A percentile compares a stretch with the other conserved stretches of the same genome.
Conservation (phyloP, 2,888 invertebrate genomes). For the Melinopterus prodromus region DNA sequence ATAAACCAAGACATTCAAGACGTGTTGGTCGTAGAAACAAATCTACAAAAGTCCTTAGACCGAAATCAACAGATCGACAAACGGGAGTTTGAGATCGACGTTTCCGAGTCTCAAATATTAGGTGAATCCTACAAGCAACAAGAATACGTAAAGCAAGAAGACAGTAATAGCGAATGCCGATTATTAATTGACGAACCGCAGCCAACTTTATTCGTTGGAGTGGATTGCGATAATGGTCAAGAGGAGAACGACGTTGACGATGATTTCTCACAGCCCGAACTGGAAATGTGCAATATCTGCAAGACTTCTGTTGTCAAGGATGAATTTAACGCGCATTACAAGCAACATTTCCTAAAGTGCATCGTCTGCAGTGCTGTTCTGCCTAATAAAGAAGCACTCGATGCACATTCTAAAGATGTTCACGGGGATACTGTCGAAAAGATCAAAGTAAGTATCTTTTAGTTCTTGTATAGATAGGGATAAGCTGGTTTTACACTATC, state of each 20-base stretch:
- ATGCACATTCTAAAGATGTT: constrained; percentile 54
- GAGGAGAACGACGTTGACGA: constrained; percentile 21
- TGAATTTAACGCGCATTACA: constrained; percentile 57
- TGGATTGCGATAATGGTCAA: constrained; percentile 12
- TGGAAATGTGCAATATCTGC: constrained; percentile 56
- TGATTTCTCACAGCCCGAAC: constrained; percentile 23
- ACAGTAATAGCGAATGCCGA: constrained; percentile 44
- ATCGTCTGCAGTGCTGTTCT: constrained; percentile 60
- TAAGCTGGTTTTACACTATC: background rate
- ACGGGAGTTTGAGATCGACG: constrained; percentile 10
- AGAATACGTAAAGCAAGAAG: constrained; percentile 37
- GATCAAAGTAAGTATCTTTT: constrained; percentile 36
- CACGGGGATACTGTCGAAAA: constrained; percentile 46
- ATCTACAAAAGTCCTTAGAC: constrained; percentile 20
- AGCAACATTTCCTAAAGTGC: constrained; percentile 59
- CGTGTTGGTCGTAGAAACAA: constrained; percentile 11
- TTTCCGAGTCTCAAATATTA: constrained; percentile 19
- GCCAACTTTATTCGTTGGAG: constrained; percentile 15
- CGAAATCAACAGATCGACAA: constrained; percentile 17
- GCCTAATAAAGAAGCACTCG: constrained; percentile 60
- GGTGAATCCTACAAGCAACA: constrained; percentile 17
- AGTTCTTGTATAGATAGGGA: background rate
- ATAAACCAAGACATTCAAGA: constrained; percentile 10
- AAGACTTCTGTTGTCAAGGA: constrained; percentile 55
- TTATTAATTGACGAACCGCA: constrained; percentile 45